These are phyloP conservation scores for Sphaeramia orbicularis DNA, from an alignment of 2,797 vertebrate genomes.

Conservation along the genomic window DNA sequence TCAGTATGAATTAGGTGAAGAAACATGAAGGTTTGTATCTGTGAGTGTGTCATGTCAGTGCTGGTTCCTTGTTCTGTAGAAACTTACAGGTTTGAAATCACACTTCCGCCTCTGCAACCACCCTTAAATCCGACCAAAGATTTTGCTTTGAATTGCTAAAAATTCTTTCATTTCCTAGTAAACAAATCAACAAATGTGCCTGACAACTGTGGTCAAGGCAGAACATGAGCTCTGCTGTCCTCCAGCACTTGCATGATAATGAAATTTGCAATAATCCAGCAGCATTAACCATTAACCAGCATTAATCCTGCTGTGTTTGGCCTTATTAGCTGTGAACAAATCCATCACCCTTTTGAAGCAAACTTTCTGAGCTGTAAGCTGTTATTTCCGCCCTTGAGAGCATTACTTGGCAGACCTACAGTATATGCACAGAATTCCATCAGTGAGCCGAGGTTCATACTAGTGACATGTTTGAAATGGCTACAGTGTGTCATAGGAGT, in stretches of 20 bases:
- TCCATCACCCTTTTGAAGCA: constrained; percentile 43
- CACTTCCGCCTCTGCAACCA: background rate
- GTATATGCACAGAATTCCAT: constrained; percentile 30
- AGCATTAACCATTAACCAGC: constrained; percentile 52
- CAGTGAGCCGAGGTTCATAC: constrained; percentile 38
- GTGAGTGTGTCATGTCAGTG: background rate
- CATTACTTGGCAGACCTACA: constrained; percentile 34
- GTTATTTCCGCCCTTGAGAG: constrained; percentile 45
- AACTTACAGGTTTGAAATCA: background rate
- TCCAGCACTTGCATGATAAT: constrained; percentile 23
- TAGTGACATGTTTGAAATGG: constrained; percentile 49
- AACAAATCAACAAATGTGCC: constrained; percentile 36
- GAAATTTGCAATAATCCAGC: constrained; percentile 50
- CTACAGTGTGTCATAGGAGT: constrained; percentile 43
- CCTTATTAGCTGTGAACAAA: constrained; percentile 52
- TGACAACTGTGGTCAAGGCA: background rate
- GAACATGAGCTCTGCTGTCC: constrained; percentile 23
- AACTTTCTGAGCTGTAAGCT: constrained; percentile 52
- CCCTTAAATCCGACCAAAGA: background rate
- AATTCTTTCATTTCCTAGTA: background rate
- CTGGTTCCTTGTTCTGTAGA: constrained; percentile 17
- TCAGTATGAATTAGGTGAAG: constrained; percentile 7
- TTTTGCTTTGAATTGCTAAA: background rate
- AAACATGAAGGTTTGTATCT: background rate
- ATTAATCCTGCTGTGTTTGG: constrained; percentile 63